Percentiles rank a stretch among this genome's conserved stretches.
Evolutionary conservation across 2,797 vertebrate genomes (phyloP).

Genomic region (Sebastes dallii): DNA sequence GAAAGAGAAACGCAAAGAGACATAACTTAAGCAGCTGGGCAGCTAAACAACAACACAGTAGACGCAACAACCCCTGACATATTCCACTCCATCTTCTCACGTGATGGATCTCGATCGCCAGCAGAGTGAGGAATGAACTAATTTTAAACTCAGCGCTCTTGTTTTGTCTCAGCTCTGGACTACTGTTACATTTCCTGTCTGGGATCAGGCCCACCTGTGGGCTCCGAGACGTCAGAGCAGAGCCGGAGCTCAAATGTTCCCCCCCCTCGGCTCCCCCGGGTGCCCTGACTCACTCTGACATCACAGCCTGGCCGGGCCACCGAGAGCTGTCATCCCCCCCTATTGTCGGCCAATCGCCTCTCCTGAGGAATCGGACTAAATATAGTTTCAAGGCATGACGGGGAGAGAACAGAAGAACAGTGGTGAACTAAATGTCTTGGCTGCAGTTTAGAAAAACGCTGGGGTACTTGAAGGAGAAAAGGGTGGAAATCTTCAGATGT

Average conservation of each 20-base stretch:
- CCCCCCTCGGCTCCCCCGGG: constrained; percentile 42
- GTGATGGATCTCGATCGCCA: background rate
- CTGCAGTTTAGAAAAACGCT: background rate
- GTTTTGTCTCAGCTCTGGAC: constrained; percentile 57
- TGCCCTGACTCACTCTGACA: constrained; percentile 70
- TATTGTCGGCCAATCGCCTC: constrained; percentile 51
- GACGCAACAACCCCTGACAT: constrained; percentile 15
- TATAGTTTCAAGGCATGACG: constrained; percentile 50
- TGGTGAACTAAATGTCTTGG: background rate
- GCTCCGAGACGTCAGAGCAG: constrained; percentile 36
- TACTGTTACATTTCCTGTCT: constrained; percentile 66
- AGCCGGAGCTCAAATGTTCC: constrained; percentile 44
- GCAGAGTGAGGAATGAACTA: constrained; percentile 35
- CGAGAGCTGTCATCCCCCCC: constrained; percentile 51
- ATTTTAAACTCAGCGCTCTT: constrained; percentile 49
- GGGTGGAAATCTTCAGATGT: background rate
- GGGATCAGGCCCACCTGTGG: constrained; percentile 67
- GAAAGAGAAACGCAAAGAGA: background rate
- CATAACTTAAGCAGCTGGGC: background rate
- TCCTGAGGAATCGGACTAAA: constrained; percentile 56
- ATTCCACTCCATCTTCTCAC: constrained; percentile 6
- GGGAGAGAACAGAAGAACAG: constrained; percentile 2
- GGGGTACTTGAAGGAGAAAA: background rate
- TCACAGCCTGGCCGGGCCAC: constrained; percentile 52
- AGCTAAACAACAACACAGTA: background rate